These are phyloP conservation scores for Crocidura indochinensis DNA, from an alignment of 2,797 vertebrate species.

Conservation along the genomic window DNA sequence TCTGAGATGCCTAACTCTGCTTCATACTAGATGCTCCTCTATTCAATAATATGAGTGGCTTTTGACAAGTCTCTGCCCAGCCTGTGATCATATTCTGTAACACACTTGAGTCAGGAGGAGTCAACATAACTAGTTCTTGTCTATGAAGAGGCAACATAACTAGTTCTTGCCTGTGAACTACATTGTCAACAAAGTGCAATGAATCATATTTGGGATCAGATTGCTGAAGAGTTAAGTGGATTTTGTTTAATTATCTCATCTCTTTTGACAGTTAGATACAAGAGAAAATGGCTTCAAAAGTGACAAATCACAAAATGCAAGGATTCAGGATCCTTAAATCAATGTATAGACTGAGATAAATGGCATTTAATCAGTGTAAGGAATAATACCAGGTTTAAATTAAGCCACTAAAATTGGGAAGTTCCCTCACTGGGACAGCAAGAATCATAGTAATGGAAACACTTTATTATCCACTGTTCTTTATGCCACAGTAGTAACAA, in stretches of 20 bases:
- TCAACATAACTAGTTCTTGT: not conserved
- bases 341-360: not conserved
- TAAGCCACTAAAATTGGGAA: not conserved
- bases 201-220: not conserved
- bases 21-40: not conserved
- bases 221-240: not conserved
- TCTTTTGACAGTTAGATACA: not conserved
- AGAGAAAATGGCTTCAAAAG: not conserved
- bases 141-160: not conserved
- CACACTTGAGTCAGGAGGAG: not conserved
- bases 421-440: constrained; percentile 4
- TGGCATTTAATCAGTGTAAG: not conserved
- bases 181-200: not conserved
- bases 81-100: not conserved
- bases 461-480: fast-evolving
- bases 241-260: not conserved
- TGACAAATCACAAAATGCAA: not conserved
- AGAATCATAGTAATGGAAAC: not conserved
- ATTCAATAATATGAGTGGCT: not conserved
- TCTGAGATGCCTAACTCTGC: not conserved
- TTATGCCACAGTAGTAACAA: not conserved
- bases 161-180: not conserved
- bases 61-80: not conserved
- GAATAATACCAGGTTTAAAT: not conserved
- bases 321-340: not conserved